A percentile compares a stretch with the other conserved stretches of the same genome.
Conservation (phyloP, 2,113 vertebrate genomes). For the Stegastes partitus region DNA sequence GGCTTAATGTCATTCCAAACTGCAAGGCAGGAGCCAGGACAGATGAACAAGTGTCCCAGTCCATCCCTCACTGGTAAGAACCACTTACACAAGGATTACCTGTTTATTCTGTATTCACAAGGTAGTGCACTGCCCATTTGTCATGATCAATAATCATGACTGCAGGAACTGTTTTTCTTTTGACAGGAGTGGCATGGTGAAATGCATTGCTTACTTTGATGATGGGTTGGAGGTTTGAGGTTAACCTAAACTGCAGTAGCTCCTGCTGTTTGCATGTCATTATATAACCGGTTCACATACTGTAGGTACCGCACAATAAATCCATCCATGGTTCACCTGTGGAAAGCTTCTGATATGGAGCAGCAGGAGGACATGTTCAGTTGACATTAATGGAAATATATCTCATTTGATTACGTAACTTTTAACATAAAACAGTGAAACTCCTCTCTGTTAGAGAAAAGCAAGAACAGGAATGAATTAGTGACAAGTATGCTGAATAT, state of each 20-base stretch:
- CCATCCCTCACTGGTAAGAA: constrained; percentile 89
- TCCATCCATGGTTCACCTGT: constrained; percentile 8
- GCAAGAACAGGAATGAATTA: not conserved
- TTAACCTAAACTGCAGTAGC: constrained; percentile 13
- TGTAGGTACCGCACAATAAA: constrained; percentile 8
- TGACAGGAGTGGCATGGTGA: not conserved
- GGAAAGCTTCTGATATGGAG: constrained; percentile 14
- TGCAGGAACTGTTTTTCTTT: constrained; percentile 2
- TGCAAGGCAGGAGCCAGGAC: constrained; percentile 87
- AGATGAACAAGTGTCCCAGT: constrained; percentile 85
- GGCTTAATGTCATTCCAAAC: constrained; percentile 92
- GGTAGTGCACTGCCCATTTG: not conserved
- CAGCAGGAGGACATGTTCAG: not conserved
- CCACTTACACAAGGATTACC: constrained; percentile 20
- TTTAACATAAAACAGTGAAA: constrained; percentile 23
- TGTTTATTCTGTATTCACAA: constrained; percentile 28
- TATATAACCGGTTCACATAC: constrained; percentile 11
- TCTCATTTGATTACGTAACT: constrained; percentile 13
- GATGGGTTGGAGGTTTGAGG: constrained; percentile 43
- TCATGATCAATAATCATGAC: constrained; percentile 14
- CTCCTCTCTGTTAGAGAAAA: not conserved
- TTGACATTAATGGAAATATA: not conserved
- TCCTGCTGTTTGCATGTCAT: constrained; percentile 8
- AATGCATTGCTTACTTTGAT: constrained; percentile 31
- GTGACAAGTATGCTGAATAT: not conserved